These are phyloP conservation scores for Excalfactoria chinensis DNA, from an alignment of 2,113 vertebrate species.

Conservation along the genomic window DNA sequence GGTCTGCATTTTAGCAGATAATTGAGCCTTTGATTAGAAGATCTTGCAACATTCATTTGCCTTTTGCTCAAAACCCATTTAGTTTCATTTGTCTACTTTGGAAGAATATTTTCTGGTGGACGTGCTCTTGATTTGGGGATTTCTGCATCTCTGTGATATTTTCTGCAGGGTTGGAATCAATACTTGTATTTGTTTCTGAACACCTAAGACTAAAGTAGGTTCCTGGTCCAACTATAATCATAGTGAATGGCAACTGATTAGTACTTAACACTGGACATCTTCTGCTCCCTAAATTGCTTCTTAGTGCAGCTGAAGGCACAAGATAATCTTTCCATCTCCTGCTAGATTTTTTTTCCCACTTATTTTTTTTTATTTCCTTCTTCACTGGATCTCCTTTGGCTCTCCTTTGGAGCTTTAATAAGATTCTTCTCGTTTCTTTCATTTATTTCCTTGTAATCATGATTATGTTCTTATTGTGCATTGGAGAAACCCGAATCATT, in stretches of 20 bases:
- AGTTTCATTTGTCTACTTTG: neutral
- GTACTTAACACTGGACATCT: neutral
- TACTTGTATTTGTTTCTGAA: neutral
- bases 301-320: neutral
- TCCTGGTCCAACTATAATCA: neutral
- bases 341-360: neutral
- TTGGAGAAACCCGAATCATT: neutral
- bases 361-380: neutral
- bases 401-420: neutral
- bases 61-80: neutral
- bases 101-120: neutral
- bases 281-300: neutral
- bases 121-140: neutral
- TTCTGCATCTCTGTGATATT: neutral
- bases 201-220: neutral
- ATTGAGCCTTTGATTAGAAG: neutral
- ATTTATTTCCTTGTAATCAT: neutral
- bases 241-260: neutral
- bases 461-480: neutral
- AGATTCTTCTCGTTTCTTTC: neutral
- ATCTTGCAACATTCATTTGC: neutral
- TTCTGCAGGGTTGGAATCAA: neutral
- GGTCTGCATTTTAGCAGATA: neutral
- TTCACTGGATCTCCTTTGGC: neutral
- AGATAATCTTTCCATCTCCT: neutral